phyloP scores from a whole-genome alignment of 1,140 invertebrate genomes.

The Caenorhabditis tropicalis region DNA sequence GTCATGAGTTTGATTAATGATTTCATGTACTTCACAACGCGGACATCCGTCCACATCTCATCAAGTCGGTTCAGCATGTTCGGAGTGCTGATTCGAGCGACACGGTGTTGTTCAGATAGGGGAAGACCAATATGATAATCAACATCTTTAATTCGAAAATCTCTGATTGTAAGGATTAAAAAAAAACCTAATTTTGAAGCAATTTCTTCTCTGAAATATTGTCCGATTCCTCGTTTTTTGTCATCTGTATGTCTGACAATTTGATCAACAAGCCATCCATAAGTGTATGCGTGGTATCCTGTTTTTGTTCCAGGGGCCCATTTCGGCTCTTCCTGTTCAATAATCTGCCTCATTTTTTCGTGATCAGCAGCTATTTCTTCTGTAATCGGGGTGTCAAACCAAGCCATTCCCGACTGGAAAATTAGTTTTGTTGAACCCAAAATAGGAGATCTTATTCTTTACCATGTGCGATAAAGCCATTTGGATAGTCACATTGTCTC shows the following conservation, averaged over 20 bases:
- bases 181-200: conserved; percentile 44
- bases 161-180: background rate
- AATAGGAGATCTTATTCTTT: background rate
- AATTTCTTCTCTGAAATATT: conserved; percentile 66
- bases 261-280: conserved; percentile 67
- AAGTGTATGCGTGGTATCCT: conserved; percentile 64
- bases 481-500: conserved; percentile 73
- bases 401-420: conserved; percentile 58
- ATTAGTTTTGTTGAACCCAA: background rate
- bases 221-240: conserved; percentile 61
- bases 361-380: conserved; percentile 58
- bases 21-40: conserved; percentile 58
- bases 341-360: conserved; percentile 54
- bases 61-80: conserved; percentile 52
- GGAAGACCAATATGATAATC: conserved; percentile 65
- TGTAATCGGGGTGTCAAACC: conserved; percentile 58
- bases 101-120: conserved; percentile 56
- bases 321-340: conserved; percentile 62
- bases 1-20: conserved; percentile 50
- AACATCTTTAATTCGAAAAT: conserved; percentile 5
- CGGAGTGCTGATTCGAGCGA: conserved; percentile 59
- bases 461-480: conserved; percentile 73
- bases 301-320: conserved; percentile 60
- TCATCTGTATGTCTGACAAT: conserved; percentile 61
- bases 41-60: conserved; percentile 57